Evolutionary conservation across 23 tunicate species (phyloP).

Genomic region (Trididemnum nubilum): DNA sequence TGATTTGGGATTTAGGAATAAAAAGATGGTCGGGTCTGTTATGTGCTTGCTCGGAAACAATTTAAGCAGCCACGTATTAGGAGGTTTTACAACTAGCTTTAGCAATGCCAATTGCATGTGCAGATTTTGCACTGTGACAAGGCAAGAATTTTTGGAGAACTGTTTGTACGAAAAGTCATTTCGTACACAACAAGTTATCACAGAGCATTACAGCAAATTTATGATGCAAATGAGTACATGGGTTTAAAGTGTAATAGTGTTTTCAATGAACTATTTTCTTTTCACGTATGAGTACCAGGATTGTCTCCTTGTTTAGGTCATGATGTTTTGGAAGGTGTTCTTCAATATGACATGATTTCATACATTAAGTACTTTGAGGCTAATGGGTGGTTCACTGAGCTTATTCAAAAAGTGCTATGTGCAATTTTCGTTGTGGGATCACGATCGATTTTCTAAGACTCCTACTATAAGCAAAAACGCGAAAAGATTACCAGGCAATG

Average conservation of each 20-base stretch:
- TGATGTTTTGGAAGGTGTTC: constrained; percentile 20
- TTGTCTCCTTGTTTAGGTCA: constrained; percentile 27
- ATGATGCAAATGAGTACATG: not conserved
- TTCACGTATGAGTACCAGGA: constrained; percentile 17
- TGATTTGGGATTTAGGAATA: constrained; percentile 24
- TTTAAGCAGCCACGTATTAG: constrained; percentile 26
- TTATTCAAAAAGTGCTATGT: constrained; percentile 12
- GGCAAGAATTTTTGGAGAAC: not conserved
- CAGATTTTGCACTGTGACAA: constrained; percentile 26
- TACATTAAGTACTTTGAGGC: not conserved
- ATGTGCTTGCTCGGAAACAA: constrained; percentile 20
- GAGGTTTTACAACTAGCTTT: constrained; percentile 45
- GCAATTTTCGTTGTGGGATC: not conserved
- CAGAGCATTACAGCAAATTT: not conserved
- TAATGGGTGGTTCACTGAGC: constrained; percentile 12
- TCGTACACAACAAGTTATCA: not conserved
- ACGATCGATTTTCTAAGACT: constrained; percentile 8
- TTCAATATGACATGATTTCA: constrained; percentile 22
- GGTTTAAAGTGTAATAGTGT: constrained; percentile 6
- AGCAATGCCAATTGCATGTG: constrained; percentile 18
- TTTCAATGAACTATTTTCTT: constrained; percentile 7
- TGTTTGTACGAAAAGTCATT: not conserved
- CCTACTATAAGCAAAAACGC: not conserved
- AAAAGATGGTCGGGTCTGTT: not conserved
- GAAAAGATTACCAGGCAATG: constrained; percentile 16